Evolutionary conservation across 2,888 invertebrate genomes (phyloP).

Genomic region (Drosophila neotestacea): DNA sequence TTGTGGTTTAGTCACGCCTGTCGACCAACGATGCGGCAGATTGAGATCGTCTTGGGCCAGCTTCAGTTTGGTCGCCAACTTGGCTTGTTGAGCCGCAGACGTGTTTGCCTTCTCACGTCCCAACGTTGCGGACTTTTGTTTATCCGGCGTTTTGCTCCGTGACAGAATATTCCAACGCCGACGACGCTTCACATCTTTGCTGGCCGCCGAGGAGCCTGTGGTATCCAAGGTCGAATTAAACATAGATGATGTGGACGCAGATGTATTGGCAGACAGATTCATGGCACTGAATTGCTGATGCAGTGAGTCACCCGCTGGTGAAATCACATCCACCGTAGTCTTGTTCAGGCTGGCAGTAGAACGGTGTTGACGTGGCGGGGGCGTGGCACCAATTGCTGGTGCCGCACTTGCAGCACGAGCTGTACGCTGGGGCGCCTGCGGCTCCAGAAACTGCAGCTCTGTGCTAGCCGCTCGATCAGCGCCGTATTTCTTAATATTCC

Average conservation of each 20-base stretch:
- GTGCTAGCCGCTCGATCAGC: conserved; percentile 79
- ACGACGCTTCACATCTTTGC: conserved; percentile 88
- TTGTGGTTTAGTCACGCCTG: conserved; percentile 89
- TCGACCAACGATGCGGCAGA: conserved; percentile 89
- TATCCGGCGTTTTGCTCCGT: conserved; percentile 87
- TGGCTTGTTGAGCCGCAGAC: conserved; percentile 75
- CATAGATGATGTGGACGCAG: conserved; percentile 81
- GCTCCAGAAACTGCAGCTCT: conserved; percentile 76
- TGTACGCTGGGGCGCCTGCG: conserved; percentile 73
- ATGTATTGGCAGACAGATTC: conserved; percentile 79
- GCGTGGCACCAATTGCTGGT: conserved; percentile 72
- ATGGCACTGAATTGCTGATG: conserved; percentile 82
- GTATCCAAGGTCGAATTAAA: conserved; percentile 83
- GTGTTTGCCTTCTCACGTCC: conserved; percentile 87
- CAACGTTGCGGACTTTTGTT: conserved; percentile 89
- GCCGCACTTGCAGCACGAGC: conserved; percentile 80
- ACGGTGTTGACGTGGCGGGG: conserved; percentile 81
- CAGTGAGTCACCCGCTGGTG: conserved; percentile 63
- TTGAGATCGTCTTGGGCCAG: conserved; percentile 85
- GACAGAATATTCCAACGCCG: conserved; percentile 90
- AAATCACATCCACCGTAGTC: conserved; percentile 70
- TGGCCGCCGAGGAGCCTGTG: conserved; percentile 80
- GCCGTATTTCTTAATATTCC: conserved; percentile 75
- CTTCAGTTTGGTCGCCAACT: conserved; percentile 80
- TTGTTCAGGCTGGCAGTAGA: conserved; percentile 75